A percentile compares a stretch with the other conserved stretches of the same genome.
These are phyloP conservation scores for Habroteleia sp. DNA, from an alignment of 2,888 invertebrate genomes.

Conservation along the genomic window DNA sequence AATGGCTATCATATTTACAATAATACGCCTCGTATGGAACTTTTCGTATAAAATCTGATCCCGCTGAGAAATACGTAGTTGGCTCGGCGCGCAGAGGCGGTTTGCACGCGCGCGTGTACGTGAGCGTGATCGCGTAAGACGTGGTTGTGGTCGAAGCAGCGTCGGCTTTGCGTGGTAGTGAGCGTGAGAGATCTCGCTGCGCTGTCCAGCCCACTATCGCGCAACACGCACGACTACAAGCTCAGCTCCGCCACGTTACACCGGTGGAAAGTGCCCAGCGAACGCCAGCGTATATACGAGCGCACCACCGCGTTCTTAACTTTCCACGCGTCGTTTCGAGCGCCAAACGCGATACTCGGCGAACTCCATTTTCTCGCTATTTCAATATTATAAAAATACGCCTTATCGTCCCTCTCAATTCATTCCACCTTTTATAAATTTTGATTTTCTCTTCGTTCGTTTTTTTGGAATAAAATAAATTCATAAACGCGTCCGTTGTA, in stretches of 20 bases:
- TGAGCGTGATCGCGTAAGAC: background rate
- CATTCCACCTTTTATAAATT: background rate
- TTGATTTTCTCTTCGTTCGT: too few relatives aligned
- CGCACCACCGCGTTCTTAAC: constrained; percentile 49
- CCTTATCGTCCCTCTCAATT: too few relatives aligned
- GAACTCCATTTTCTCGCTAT: constrained; percentile 16
- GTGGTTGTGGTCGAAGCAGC: constrained; percentile 39
- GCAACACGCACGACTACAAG: constrained; percentile 40
- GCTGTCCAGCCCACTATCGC: constrained; percentile 54
- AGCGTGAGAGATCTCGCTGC: constrained; percentile 48
- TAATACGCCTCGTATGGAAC: constrained; percentile 25
- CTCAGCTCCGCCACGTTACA: constrained; percentile 27
- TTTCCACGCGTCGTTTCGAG: constrained; percentile 47
- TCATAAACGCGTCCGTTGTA: too few relatives aligned
- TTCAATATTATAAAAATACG: constrained; percentile 8
- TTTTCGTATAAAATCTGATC: constrained; percentile 40
- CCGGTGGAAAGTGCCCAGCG: constrained; percentile 55
- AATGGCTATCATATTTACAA: constrained; percentile 15
- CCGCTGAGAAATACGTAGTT: constrained; percentile 36
- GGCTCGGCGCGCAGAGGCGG: constrained; percentile 29
- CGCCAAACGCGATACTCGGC: constrained; percentile 31
- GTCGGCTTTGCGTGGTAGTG: constrained; percentile 37
- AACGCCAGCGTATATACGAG: constrained; percentile 25
- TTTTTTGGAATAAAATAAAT: too few relatives aligned
- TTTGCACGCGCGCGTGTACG: background rate